Evolutionary conservation across 1,140 invertebrate genomes (phyloP).

Genomic region (Tetragnatha versicolor): DNA sequence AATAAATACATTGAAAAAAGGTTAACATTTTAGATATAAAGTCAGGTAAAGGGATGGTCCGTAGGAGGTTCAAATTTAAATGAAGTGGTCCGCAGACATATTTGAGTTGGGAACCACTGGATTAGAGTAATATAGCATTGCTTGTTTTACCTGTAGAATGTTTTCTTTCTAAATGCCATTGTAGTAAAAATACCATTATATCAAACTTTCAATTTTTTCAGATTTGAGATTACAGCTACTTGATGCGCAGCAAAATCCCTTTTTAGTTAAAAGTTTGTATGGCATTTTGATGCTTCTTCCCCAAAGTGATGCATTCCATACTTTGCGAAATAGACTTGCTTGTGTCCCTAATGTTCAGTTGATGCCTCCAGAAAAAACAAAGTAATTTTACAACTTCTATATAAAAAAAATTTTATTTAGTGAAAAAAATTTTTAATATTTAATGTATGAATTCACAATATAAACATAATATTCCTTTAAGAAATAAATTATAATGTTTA

Average conservation of each 20-base stretch:
- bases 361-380: slow-evolving; percentile 60
- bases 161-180: too few relatives aligned
- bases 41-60: too few relatives aligned
- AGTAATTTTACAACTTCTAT: slow-evolving; percentile 55
- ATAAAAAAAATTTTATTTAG: slow-evolving; percentile 47
- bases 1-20: too few relatives aligned
- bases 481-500: not conserved
- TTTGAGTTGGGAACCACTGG: too few relatives aligned
- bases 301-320: slow-evolving; percentile 94
- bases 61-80: too few relatives aligned
- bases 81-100: too few relatives aligned
- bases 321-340: slow-evolving; percentile 83
- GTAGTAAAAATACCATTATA: too few relatives aligned
- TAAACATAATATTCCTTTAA: not conserved
- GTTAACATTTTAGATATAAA: too few relatives aligned
- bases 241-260: slow-evolving; percentile 77
- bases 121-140: too few relatives aligned
- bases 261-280: slow-evolving; percentile 89
- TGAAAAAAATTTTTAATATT: slow-evolving; percentile 53
- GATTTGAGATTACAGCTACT: slow-evolving; percentile 92
- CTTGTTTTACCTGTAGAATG: too few relatives aligned
- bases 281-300: slow-evolving; percentile 97
- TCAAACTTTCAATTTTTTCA: too few relatives aligned
- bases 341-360: slow-evolving; percentile 78
- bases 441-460: slow-evolving; percentile 13